These are phyloP conservation scores for Caenorhabditis sp. DNA, from an alignment of 2,888 invertebrate species.

Conservation along the genomic window DNA sequence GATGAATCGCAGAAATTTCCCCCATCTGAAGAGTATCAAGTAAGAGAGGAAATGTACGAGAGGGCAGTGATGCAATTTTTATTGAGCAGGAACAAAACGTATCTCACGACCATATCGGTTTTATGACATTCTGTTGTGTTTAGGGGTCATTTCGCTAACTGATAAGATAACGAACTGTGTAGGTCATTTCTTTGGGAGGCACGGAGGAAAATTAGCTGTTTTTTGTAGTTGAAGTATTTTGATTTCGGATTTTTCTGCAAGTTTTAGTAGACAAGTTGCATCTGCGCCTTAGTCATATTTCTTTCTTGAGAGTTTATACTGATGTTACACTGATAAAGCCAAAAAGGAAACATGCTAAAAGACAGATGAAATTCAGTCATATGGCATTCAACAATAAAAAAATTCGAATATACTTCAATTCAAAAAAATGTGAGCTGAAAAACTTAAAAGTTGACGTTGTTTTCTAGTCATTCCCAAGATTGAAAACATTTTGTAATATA, in stretches of 20 bases:
- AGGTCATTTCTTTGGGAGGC: background rate
- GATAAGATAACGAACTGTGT: slow-evolving; percentile 31
- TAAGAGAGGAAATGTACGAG: background rate
- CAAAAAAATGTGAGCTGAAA: no score
- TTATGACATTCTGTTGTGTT: slow-evolving; percentile 19
- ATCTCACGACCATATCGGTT: slow-evolving; percentile 12
- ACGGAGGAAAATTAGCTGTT: background rate
- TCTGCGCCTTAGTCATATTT: background rate
- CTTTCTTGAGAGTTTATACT: background rate
- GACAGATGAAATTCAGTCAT: no score
- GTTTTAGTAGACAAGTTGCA: background rate
- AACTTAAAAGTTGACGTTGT: no score
- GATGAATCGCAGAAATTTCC: slow-evolving; percentile 68
- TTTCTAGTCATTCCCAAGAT: no score
- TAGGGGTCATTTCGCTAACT: slow-evolving; percentile 41
- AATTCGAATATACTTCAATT: no score
- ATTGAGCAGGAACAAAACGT: slow-evolving; percentile 21
- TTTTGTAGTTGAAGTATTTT: background rate
- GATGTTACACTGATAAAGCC: no score
- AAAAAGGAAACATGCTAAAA: no score
- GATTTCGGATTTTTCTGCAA: background rate
- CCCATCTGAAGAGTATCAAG: slow-evolving; percentile 45
- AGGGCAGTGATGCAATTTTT: slow-evolving; percentile 8
- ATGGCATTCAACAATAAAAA: no score
- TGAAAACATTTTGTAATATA: no score